phyloP scores from a whole-genome alignment of 1,140 invertebrate genomes.

The Rhyacophila brunnea region DNA sequence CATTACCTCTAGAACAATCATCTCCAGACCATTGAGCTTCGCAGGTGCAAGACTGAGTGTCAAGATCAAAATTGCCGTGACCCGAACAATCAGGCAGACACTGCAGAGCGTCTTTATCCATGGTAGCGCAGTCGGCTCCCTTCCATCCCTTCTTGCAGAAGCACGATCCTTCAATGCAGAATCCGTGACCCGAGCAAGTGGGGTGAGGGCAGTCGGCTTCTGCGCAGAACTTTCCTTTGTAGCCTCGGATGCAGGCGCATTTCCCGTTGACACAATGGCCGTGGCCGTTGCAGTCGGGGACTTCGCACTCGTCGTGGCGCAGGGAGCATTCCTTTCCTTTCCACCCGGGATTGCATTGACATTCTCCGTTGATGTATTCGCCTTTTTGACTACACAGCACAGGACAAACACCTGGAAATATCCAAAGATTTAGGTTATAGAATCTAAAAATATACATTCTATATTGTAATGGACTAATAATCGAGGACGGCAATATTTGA shows the following conservation, averaged over 20 bases:
- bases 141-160: slow-evolving; percentile 97
- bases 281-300: slow-evolving; percentile 91
- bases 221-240: slow-evolving; percentile 89
- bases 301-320: slow-evolving; percentile 90
- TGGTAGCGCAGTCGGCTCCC: slow-evolving; percentile 86
- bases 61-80: slow-evolving; percentile 92
- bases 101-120: slow-evolving; percentile 89
- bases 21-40: slow-evolving; percentile 90
- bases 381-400: slow-evolving; percentile 93
- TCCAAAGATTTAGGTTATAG: too few relatives aligned
- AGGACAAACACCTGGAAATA: slow-evolving; percentile 81
- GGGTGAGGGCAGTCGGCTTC: slow-evolving; percentile 94
- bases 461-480: too few relatives aligned
- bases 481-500: too few relatives aligned
- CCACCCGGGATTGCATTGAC: slow-evolving; percentile 95
- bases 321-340: slow-evolving; percentile 94
- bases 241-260: slow-evolving; percentile 89
- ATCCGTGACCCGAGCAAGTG: slow-evolving; percentile 92
- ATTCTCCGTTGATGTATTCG: slow-evolving; percentile 94
- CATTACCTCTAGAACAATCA: slow-evolving; percentile 87
- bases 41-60: slow-evolving; percentile 88
- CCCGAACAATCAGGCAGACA: slow-evolving; percentile 93
- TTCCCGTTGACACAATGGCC: slow-evolving; percentile 94
- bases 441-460: too few relatives aligned
- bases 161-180: slow-evolving; percentile 93